Conservation (phyloP, 35 echinoderm and acorn worm species). For the Stichopus chloronotus region DNA sequence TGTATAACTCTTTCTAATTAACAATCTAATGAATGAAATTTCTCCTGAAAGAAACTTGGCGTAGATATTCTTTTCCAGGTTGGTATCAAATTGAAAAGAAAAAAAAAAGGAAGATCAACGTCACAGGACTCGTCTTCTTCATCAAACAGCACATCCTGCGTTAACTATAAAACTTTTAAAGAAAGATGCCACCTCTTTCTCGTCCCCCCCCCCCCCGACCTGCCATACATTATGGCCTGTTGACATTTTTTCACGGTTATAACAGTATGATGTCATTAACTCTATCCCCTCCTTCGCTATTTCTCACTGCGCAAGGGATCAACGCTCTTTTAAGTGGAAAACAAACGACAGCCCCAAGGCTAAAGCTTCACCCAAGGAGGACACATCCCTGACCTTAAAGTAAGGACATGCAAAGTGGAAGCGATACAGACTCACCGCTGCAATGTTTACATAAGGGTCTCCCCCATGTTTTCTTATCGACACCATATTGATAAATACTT, state of each 20-base stretch:
- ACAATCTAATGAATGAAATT: too few relatives aligned
- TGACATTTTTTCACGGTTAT: background rate
- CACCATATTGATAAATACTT: constrained; percentile 46
- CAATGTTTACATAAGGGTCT: constrained; percentile 26
- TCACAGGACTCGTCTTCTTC: too few relatives aligned
- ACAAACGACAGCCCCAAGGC: constrained; percentile 13
- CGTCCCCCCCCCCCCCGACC: background rate
- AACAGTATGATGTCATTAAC: background rate
- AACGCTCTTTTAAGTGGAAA: constrained; percentile 28
- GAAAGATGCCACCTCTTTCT: background rate
- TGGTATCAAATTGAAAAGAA: too few relatives aligned
- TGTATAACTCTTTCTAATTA: too few relatives aligned
- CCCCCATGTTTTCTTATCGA: constrained; percentile 16
- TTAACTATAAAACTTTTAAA: background rate
- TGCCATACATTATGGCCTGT: too few relatives aligned
- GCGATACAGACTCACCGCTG: background rate
- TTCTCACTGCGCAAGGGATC: background rate
- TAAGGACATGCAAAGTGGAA: background rate
- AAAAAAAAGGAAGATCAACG: too few relatives aligned
- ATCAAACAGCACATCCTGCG: background rate
- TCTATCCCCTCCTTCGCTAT: background rate
- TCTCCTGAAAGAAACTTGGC: too few relatives aligned
- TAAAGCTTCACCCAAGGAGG: background rate
- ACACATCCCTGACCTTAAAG: constrained; percentile 29
- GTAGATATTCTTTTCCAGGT: too few relatives aligned